Percentiles rank a stretch among this genome's conserved stretches.
Conservation (phyloP, 2,888 invertebrate genomes). For the Galerucella nymphaeae region DNA sequence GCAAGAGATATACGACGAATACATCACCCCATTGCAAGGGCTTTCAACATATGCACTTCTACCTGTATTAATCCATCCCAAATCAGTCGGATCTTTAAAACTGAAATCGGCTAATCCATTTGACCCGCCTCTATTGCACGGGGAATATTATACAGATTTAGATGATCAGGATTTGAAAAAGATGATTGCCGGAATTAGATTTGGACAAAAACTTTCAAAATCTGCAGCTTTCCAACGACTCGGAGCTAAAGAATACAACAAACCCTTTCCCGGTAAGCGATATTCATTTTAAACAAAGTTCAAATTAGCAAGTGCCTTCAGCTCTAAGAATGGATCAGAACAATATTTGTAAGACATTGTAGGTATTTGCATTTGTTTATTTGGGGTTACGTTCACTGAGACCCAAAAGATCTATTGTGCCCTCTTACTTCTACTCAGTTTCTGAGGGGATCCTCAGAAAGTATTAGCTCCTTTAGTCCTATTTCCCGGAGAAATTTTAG, state of each 20-base stretch:
- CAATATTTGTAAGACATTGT: too few relatives aligned
- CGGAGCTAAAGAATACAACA: constrained; percentile 69
- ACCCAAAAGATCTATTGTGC: too few relatives aligned
- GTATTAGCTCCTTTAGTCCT: too few relatives aligned
- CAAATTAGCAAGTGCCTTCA: too few relatives aligned
- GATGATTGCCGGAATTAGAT: constrained; percentile 68
- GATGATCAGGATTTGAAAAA: constrained; percentile 64
- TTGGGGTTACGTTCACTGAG: too few relatives aligned
- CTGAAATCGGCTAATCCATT: constrained; percentile 68
- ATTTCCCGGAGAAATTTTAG: too few relatives aligned
- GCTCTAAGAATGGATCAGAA: too few relatives aligned
- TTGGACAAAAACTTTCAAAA: constrained; percentile 64
- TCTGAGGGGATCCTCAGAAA: too few relatives aligned
- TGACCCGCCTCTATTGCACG: constrained; percentile 70
- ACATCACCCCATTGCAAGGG: constrained; percentile 67
- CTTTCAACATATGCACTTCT: constrained; percentile 65
- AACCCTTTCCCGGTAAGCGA: constrained; percentile 64
- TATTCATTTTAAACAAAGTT: constrained; percentile 3
- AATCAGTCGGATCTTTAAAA: constrained; percentile 67
- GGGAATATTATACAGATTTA: constrained; percentile 68
- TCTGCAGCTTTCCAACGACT: constrained; percentile 68
- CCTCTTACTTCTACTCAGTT: too few relatives aligned
- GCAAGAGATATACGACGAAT: constrained; percentile 65
- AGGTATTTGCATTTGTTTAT: too few relatives aligned
- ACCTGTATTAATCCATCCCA: constrained; percentile 70